Percentiles rank a stretch among this genome's conserved stretches.
Evolutionary conservation across 2,888 invertebrate species (phyloP).

Genomic region (Sminthurinus aureus): DNA sequence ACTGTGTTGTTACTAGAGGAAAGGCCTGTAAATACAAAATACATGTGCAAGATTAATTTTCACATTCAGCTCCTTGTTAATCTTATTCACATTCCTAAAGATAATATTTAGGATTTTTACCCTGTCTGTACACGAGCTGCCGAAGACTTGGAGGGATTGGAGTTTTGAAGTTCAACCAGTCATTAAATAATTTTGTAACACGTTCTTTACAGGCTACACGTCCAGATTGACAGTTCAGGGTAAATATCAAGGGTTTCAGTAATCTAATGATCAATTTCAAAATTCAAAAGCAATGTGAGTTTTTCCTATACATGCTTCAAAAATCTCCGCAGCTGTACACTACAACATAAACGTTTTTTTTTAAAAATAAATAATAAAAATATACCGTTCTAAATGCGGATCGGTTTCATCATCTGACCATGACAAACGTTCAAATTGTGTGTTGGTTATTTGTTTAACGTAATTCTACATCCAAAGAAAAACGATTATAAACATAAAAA

Average conservation of each 20-base stretch:
- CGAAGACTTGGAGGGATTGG: slow-evolving; percentile 70
- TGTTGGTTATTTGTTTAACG: slow-evolving; percentile 69
- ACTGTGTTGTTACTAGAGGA: slow-evolving; percentile 68
- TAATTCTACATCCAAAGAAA: slow-evolving; percentile 66
- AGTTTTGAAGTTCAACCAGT: slow-evolving; percentile 69
- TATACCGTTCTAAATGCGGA: slow-evolving; percentile 62
- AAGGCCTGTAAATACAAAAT: slow-evolving; percentile 43
- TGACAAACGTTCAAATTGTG: slow-evolving; percentile 69
- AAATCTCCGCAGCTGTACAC: neutral
- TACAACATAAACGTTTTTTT: too few relatives aligned
- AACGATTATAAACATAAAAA: neutral
- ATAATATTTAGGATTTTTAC: slow-evolving; percentile 37
- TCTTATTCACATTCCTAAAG: neutral
- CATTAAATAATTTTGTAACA: slow-evolving; percentile 69
- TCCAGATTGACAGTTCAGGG: slow-evolving; percentile 72
- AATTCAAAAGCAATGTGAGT: too few relatives aligned
- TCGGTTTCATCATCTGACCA: slow-evolving; percentile 70
- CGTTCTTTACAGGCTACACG: slow-evolving; percentile 70
- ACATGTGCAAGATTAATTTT: neutral
- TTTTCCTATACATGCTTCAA: too few relatives aligned
- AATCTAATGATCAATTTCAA: slow-evolving; percentile 67
- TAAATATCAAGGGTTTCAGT: slow-evolving; percentile 71
- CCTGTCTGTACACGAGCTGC: slow-evolving; percentile 71
- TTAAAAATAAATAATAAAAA: neutral
- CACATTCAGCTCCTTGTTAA: neutral